A percentile compares a stretch with the other conserved stretches of the same genome.
Conservation (phyloP, 2,113 vertebrate species). For the Vidua macroura region DNA sequence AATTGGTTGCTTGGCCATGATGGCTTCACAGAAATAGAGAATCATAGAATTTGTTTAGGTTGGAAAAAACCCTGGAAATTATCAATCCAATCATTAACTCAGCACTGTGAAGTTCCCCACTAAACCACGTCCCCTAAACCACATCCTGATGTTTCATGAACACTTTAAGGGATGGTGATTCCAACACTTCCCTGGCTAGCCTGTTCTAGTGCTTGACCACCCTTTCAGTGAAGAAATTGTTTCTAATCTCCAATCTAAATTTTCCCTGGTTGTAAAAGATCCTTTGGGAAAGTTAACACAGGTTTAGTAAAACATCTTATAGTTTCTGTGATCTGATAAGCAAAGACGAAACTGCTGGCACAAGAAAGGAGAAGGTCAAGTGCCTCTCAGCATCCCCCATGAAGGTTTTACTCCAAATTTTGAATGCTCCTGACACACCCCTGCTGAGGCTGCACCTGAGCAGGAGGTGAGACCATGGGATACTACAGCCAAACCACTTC, state of each 20-base stretch:
- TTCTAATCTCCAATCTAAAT: not conserved
- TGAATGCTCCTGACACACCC: not conserved
- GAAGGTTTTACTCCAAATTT: not conserved
- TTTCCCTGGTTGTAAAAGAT: not conserved
- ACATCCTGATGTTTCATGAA: not conserved
- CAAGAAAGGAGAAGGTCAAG: not conserved
- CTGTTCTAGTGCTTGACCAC: not conserved
- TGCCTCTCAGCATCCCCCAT: not conserved
- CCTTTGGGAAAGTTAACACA: not conserved
- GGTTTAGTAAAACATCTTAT: not conserved
- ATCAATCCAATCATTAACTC: no score
- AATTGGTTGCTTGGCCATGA: rapidly evolving
- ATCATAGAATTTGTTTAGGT: not conserved
- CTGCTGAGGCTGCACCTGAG: not conserved
- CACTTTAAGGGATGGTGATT: not conserved
- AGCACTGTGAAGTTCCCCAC: not conserved
- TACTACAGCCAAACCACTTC: not conserved
- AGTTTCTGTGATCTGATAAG: not conserved
- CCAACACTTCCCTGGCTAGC: not conserved
- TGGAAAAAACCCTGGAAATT: not conserved
- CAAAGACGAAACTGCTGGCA: not conserved
- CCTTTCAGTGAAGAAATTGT: not conserved
- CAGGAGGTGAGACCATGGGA: not conserved
- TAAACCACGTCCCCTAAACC: not conserved
- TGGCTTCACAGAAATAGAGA: not conserved